Evolutionary conservation across 2,888 invertebrate genomes (phyloP), one percentile per base, ranked within the genome.

Genomic region (Amblyjoppa fuscipennis): DNA sequence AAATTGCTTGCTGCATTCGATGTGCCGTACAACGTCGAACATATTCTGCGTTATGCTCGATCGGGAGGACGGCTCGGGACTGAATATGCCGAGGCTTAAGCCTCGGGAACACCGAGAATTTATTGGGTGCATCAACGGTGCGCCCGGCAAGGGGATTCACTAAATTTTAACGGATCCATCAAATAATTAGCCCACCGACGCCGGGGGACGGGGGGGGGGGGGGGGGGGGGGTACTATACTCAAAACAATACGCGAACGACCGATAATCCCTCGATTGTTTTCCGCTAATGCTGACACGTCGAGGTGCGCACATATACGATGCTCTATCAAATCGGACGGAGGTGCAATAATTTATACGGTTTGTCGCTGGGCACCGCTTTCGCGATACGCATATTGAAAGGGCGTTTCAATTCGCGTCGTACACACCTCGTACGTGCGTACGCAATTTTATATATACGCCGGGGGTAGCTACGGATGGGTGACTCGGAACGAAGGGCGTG

Each of bases 221-320:
- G 51, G 25, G 56, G 25, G 28, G 11, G 25, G 4, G 25, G 25
- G 70, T 56, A 59, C 28, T 34, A 68, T 7, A 59, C 45, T 71
- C 25, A 70, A 71, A 75, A 80, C 74, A 71, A 80, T 84, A 80
- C 66, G 38, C 53, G 49, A 75, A 70, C 45, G 75, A 70, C 59
- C 76, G 85, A 88, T 88, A 86, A 87, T 87, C 85, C 87, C 80
- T 85, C 87, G 83, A 89, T 88, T 88, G 86, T 87, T 87, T 86
- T 74, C 82, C 87, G 87, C 87, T 88, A 89, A 86, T 85, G 81
- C 85, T 78, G 20, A 25, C 61, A 71, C 71, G 45, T 75, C 75
- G 64, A 70, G 64, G 28, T 74, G 53, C 49, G 31, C 59, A 6
- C 16, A 53, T 64, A 64, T 34, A 34, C 80, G 76, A 80, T 83